Base-by-base conservation (phyloP, 2,888 invertebrate genomes). In the Sinopyrophorus schimmeli region DNA sequence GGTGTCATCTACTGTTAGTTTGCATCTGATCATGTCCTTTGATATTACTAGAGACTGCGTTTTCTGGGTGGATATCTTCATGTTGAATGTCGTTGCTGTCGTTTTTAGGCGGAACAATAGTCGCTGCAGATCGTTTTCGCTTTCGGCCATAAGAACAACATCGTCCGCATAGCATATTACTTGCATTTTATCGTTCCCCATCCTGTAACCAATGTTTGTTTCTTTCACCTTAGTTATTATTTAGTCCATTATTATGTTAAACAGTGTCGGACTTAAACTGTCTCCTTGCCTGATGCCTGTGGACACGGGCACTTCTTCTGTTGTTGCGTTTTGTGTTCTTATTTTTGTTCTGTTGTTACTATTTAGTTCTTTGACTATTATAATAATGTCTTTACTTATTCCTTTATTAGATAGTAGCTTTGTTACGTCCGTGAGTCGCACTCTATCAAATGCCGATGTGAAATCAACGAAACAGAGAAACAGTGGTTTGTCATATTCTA, bases 171-270 rank as follows among this genome's bases (percentile, higher is more conserved):
- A 38, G 17, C 27, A 21, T 11, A 38, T 7, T 2, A 26, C 26
- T 23, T 38, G 24, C 17, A 26, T 24, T 26, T 26, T 26, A 4
- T 21, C 6, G 27, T 24, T 38, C 9, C 17, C 38, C 15, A 38
- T 38, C 26, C 9, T 14, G 16, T 14, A 38, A 3, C 38, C 12
- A 10, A 27, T 16, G 18, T 34, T 10, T 34, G 5, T 9, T 34
- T 17, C 9, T 6, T 35, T 35, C 4, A 35, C 23, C 2, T 21
- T 14, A 3, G 15, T 34, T 20, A 44, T 44, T 24, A 44, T 26
- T 26, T 44, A 15, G 10, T 44, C 37, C 35, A 44, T 44, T 16
- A 44, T 23, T 20, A 24, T 5, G 21, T 44, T 35, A 23, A 44
- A 44, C 17, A 35, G 28, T 16, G 37, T 15, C 17, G 44, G 37